A percentile compares a stretch with the other conserved stretches of the same genome.
These are phyloP conservation scores for Sphenodon punctatus DNA, from an alignment of 2,797 vertebrate genomes.

Conservation along the genomic window DNA sequence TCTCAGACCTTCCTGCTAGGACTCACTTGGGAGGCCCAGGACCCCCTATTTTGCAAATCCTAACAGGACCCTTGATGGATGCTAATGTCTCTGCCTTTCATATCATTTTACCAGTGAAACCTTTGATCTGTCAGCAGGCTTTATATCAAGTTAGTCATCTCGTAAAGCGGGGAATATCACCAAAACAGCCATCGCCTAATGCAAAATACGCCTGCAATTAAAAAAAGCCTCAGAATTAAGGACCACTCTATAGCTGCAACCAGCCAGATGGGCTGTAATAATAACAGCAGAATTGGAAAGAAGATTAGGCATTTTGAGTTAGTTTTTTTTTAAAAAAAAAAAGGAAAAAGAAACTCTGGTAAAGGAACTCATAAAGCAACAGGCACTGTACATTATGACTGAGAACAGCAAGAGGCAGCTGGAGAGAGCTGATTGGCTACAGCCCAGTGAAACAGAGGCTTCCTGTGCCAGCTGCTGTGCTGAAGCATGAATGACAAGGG, in stretches of 20 bases:
- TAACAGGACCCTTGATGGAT: conserved; percentile 91
- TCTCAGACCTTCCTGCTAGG: conserved; percentile 80
- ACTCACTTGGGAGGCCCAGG: conserved; percentile 88
- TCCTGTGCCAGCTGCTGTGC: conserved; percentile 90
- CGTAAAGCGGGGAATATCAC: conserved; percentile 59
- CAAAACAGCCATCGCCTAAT: conserved; percentile 46
- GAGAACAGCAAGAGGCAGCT: conserved; percentile 83
- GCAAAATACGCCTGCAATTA: neutral
- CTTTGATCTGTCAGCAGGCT: conserved; percentile 90
- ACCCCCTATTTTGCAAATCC: conserved; percentile 86
- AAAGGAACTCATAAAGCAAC: conserved; percentile 77
- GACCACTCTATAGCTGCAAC: conserved; percentile 38
- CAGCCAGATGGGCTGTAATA: conserved; percentile 70
- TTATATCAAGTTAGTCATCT: conserved; percentile 56
- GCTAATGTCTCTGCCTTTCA: conserved; percentile 88
- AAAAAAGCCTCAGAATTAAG: conserved; percentile 42
- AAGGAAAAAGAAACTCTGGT: too few relatives aligned
- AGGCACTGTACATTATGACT: conserved; percentile 80
- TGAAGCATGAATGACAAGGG: conserved; percentile 87
- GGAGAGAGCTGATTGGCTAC: conserved; percentile 83
- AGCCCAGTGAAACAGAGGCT: conserved; percentile 83
- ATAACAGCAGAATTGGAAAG: conserved; percentile 76
- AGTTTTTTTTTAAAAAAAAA: conserved; percentile 53
- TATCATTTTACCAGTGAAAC: conserved; percentile 86
- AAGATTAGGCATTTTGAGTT: too few relatives aligned